Evolutionary conservation across 2,797 vertebrate genomes (phyloP).

Genomic region (Sebastes kiyomatsui): DNA sequence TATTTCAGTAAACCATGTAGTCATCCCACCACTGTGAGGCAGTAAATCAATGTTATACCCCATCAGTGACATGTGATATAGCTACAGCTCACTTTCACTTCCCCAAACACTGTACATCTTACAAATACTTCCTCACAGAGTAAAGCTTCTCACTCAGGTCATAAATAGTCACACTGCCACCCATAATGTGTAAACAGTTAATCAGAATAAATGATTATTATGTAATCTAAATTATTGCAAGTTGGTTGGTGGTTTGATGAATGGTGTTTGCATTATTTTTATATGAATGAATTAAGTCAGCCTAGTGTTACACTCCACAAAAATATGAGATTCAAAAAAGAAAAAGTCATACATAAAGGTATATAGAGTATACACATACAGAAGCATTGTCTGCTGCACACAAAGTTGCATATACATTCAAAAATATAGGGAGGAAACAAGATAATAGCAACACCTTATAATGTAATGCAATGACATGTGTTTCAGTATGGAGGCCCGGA

Average conservation of each 20-base stretch:
- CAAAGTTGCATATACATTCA: background rate
- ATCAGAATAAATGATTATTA: background rate
- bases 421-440: background rate
- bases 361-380: background rate
- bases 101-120: background rate
- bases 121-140: background rate
- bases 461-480: background rate
- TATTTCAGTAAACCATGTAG: background rate
- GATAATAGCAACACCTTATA: background rate
- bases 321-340: background rate
- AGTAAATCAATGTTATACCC: background rate
- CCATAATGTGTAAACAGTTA: too few relatives aligned
- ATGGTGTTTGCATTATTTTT: background rate
- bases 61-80: background rate
- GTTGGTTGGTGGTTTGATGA: background rate
- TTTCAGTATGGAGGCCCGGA: background rate
- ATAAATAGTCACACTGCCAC: background rate
- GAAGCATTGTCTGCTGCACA: background rate
- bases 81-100: background rate
- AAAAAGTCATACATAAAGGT: background rate
- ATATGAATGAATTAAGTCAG: background rate
- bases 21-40: background rate
- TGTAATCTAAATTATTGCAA: background rate
- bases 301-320: background rate
- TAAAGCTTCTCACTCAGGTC: background rate